Base-by-base conservation (phyloP, 2,888 invertebrate genomes). In the Ophonus ardosiacus region DNA sequence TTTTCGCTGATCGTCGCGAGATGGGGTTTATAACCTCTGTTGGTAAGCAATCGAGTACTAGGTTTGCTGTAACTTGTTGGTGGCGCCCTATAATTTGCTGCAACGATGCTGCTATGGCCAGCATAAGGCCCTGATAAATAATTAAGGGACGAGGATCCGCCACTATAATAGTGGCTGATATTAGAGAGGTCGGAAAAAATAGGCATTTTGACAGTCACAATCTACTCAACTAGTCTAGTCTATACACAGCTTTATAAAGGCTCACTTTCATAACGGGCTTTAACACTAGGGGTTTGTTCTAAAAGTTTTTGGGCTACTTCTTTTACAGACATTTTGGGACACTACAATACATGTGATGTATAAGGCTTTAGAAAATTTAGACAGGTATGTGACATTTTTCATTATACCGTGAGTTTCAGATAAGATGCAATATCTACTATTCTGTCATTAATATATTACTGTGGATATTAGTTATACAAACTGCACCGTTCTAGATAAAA, bases 1-100 rank as follows among this genome's bases (percentile, higher is more conserved):
- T 92, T 90, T 90, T 95, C 95, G 6, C 95, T 94, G 82, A 96
- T 96, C 1, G 96, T 95, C 4, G 95, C 94, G 81, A 96, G 91
- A 88, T 95, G 95, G 0, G 96, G 96, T 63, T 95, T 94, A 89
- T 95, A 96, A 51, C 93, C 93, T 0, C 92, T 90, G 0, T 89
- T 87, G 7, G 92, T 88, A 78, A 89, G 87, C 7, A 88, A 87
- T 86, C 90, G 86, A 88, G 91, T 81, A 88, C 88, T 17, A 89
- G 88, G 86, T 86, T 89, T 88, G n/a, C 88, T 83, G 71, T 87
- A 87, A 2, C 87, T 80, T 17, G 89, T 87, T 56, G 87, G 84
- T 8, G 89, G 87, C n/a, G 81, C 71, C 80, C 89, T 88, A 85
- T 88, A 90, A 88, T 90, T 90, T 59, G 90, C 89, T 21, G 90